Evolutionary conservation across 2,113 vertebrate species (phyloP), one percentile per base, ranked within the genome.

Genomic region (Macrotis lagotis): DNA sequence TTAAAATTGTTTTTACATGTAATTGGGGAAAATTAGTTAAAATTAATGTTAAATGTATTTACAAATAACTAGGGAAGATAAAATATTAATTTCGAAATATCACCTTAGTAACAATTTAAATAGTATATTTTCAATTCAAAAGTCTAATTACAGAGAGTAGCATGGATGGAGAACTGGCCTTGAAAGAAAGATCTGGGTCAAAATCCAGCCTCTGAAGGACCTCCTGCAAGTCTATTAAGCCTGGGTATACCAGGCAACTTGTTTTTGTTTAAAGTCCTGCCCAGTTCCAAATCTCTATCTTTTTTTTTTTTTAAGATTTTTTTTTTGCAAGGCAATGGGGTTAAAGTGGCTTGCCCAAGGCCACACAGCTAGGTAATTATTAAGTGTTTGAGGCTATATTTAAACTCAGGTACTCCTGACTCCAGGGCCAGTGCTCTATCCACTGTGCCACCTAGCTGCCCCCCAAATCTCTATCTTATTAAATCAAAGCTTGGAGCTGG

Each of bases 31-130:
- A 50, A 50, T 7, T n/a, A n/a, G n/a, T n/a, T 50, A 50, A 50
- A 10, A 50, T 50, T 50, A 7, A 50, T 50, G 10, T 50, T 50
- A 50, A 50, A 50, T 66, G 31, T 37, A 16, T 66, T 66, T 66
- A 66, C 3, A 66, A 37, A 31, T 66, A 14, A 66, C 37, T 11
- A 16, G 31, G 11, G 25, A 31, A 59, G 31, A 59, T 59, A 31
- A 59, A 59, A 59, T 59, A 12, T 51, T 51, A 51, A 66, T 37
- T 66, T 66, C 6, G 74, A 95, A 93, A 97, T 92, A 93, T 3
- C 94, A 90, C 8, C 89, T 93, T 0, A 44, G 91, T 96, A 48
- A 48, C 89, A 49, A 31, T 31, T 94, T 91, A 22, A 90, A 31
- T 14, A 83, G 37, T 0, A 50, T 8, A 44, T 26, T 92, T 96